Percentiles rank a stretch among this genome's conserved stretches.
Evolutionary conservation across 2,888 invertebrate genomes (phyloP).

Genomic region (Noctua comes): DNA sequence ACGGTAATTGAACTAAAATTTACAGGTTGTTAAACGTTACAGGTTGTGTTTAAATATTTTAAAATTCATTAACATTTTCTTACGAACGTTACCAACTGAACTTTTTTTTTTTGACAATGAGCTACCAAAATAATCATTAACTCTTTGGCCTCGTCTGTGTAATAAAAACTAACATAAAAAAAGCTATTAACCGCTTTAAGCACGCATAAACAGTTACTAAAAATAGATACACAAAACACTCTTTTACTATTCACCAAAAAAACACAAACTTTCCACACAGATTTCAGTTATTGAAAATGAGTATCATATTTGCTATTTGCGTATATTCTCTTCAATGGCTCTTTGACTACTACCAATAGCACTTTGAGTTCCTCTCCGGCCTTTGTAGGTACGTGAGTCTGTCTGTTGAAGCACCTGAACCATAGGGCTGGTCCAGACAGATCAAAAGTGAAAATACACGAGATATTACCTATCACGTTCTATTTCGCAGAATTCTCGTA

Average conservation of each 20-base stretch:
- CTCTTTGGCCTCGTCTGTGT: slow-evolving; percentile 23
- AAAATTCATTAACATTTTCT: background rate
- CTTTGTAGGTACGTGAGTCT: slow-evolving; percentile 44
- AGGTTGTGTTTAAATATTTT: background rate
- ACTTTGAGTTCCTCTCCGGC: slow-evolving; percentile 22
- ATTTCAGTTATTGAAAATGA: slow-evolving; percentile 3
- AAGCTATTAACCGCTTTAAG: slow-evolving; percentile 26
- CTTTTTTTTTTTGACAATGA: background rate
- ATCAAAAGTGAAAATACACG: slow-evolving; percentile 44
- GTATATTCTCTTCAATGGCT: slow-evolving; percentile 24
- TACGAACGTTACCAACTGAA: background rate
- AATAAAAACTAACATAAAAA: slow-evolving; percentile 37
- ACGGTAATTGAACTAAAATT: background rate
- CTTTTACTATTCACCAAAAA: background rate
- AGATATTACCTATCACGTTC: slow-evolving; percentile 34
- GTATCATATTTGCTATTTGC: background rate
- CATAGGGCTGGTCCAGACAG: slow-evolving; percentile 22
- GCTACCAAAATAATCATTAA: slow-evolving; percentile 18
- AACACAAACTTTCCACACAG: background rate
- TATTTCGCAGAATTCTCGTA: slow-evolving; percentile 24
- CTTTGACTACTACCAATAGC: slow-evolving; percentile 20
- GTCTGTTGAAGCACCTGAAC: slow-evolving; percentile 44
- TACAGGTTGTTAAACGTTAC: no score
- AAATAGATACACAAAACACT: slow-evolving; percentile 8
- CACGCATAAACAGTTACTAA: slow-evolving; percentile 7